A percentile compares a stretch with the other conserved stretches of the same genome.
phyloP scores from a whole-genome alignment of 2,888 invertebrate species.

The Cantharis rustica region DNA sequence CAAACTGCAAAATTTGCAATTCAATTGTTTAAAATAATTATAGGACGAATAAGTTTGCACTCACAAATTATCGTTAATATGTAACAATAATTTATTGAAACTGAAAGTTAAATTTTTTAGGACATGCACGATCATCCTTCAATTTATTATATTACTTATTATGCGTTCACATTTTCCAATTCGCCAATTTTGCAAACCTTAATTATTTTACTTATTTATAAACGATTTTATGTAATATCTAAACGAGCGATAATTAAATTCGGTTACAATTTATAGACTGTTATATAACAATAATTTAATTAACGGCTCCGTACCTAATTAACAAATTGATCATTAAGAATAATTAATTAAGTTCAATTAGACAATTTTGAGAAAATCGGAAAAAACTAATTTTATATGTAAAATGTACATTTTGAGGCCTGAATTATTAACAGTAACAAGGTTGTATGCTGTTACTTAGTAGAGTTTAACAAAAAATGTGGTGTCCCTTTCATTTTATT shows the following conservation, averaged over 20 bases:
- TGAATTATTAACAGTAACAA: not conserved
- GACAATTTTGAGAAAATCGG: not conserved
- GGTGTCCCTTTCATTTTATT: slow-evolving; percentile 1
- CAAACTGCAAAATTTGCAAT: not conserved
- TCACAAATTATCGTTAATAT: not conserved
- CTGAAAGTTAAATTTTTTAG: not conserved
- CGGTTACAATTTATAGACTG: not conserved
- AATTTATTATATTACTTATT: not conserved
- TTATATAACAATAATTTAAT: not conserved
- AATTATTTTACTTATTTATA: not conserved
- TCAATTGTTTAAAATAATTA: not conserved
- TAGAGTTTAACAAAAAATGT: not conserved
- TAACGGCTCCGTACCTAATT: not conserved
- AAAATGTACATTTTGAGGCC: not conserved
- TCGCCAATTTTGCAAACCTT: not conserved
- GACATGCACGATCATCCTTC: slow-evolving; percentile 1
- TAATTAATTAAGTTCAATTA: not conserved
- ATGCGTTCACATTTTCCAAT: not conserved
- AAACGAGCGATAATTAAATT: not conserved
- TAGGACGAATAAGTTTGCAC: not conserved
- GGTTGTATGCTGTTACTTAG: not conserved
- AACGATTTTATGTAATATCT: not conserved
- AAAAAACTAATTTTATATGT: not conserved
- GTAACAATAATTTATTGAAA: not conserved
- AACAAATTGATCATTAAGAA: not conserved